These are phyloP conservation scores for Brachionus calyciflorus DNA, from an alignment of 1,140 invertebrate species.

Conservation along the genomic window DNA sequence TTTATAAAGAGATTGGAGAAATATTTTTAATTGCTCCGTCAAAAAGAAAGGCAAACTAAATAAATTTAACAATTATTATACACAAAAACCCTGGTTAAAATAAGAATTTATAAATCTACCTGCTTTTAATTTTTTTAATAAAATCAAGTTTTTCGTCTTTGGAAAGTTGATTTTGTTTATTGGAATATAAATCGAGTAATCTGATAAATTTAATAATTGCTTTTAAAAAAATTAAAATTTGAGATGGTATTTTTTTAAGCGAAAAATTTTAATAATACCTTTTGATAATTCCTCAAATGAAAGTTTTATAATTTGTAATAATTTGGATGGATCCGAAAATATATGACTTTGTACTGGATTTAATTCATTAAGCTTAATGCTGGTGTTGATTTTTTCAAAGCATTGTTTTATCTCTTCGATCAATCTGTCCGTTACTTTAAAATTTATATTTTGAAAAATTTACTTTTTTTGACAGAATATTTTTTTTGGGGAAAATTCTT, in stretches of 20 bases:
- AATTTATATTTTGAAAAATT: neutral
- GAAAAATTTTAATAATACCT: neutral
- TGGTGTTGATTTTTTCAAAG: neutral
- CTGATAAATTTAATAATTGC: conserved; percentile 9
- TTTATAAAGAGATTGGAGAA: neutral
- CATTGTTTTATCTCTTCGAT: conserved; percentile 31
- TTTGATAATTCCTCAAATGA: neutral
- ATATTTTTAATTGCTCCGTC: conserved; percentile 30
- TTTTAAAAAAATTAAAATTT: neutral
- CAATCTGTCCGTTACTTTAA: neutral
- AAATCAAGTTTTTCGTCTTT: conserved; percentile 21
- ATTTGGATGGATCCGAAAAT: conserved; percentile 35
- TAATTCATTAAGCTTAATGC: neutral
- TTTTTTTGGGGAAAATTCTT: neutral
- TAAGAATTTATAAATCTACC: too few species aligned
- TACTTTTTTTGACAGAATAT: neutral
- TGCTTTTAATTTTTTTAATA: neutral
- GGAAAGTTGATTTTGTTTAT: conserved; percentile 16
- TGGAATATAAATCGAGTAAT: neutral
- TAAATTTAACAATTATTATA: too few species aligned
- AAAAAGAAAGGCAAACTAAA: conserved; percentile 22
- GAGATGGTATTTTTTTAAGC: neutral
- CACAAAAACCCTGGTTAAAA: too few species aligned
- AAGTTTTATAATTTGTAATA: neutral
- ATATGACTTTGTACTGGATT: neutral